These are phyloP conservation scores for Acarapis woodi DNA, from an alignment of 1,140 invertebrate genomes.

Conservation along the genomic window DNA sequence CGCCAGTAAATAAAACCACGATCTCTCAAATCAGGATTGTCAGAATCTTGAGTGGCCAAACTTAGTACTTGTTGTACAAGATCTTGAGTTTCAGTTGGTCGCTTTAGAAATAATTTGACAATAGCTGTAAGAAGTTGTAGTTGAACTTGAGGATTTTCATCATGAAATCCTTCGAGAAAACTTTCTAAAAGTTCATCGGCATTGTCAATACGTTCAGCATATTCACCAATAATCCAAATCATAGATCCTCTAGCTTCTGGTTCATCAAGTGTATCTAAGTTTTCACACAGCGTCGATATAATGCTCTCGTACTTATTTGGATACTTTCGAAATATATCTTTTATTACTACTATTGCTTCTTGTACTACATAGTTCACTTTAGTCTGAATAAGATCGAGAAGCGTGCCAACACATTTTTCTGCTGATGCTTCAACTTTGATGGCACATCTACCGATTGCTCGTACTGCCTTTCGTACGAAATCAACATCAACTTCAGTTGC, in stretches of 20 bases:
- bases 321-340: constrained; percentile 90
- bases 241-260: constrained; percentile 95
- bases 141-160: constrained; percentile 97
- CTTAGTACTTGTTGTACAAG: constrained; percentile 75
- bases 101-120: constrained; percentile 90
- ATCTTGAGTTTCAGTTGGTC: constrained; percentile 92
- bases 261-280: constrained; percentile 92
- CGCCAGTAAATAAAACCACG: constrained; percentile 99
- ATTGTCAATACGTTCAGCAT: constrained; percentile 97
- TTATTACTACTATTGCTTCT: constrained; percentile 98
- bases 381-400: constrained; percentile 96
- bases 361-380: constrained; percentile 99
- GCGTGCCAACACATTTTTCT: constrained; percentile 86
- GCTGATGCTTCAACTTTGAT: constrained; percentile 98
- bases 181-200: constrained; percentile 92
- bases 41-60: constrained; percentile 86
- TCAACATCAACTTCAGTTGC: constrained; percentile 99
- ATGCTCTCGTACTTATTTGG: constrained; percentile 99
- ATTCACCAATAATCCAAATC: constrained; percentile 99
- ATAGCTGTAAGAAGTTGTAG: constrained; percentile 86
- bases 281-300: constrained; percentile 95
- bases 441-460: constrained; percentile 93
- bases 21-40: constrained; percentile 93
- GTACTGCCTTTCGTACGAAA: constrained; percentile 90
- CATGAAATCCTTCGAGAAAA: constrained; percentile 97